Evolutionary conservation across 2,797 vertebrate species (phyloP), one percentile per base, ranked within the genome.

Genomic region (Falco berigora): DNA sequence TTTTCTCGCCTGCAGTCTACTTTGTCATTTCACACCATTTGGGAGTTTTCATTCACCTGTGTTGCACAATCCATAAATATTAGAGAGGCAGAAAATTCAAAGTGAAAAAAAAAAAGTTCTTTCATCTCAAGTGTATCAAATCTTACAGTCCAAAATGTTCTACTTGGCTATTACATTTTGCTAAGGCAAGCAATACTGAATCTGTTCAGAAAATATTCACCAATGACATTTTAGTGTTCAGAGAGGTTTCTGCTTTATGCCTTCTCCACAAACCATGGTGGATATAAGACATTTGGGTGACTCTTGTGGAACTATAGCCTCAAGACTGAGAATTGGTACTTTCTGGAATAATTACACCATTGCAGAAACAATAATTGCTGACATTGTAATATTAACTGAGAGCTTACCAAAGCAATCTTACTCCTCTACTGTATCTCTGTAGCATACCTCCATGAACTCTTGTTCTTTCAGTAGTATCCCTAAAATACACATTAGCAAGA

Each of bases 361-460:
- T 94, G 92, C 53, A 86, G 52, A 85, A 91, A 62, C 56, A 92
- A 49, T 94, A 82, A 85, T 79, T 91, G n/a, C 61, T 89, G 75
- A 46, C 17, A 80, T 10, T 64, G 46, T 30, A 72, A 38, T 73
- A 52, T 61, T 77, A 89, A 85, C 62, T 73, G 34, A 63, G 25
- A 78, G 14, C 24, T 92, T 85, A 42, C 23, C 28, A 82, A 92
- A 79, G 49, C 38, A 68, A n/a, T 76, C 23, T 76, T 46, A 53
- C 11, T 25, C 61, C n/a, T 76, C 34, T 38, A 63, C 12, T 73
- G 36, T 34, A 66, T 46, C 13, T 73, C 36, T 81, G 15, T 50
- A 69, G 27, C 6, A 3, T 66, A 72, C 7, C 7, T 88, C 14
- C 32, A 64, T 58, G 46, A 95, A 69, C 30, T 46, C 34, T 56